Evolutionary conservation across 2,888 invertebrate genomes (phyloP), one percentile per base, ranked within the genome.

Genomic region (Drosophila mettleri): DNA sequence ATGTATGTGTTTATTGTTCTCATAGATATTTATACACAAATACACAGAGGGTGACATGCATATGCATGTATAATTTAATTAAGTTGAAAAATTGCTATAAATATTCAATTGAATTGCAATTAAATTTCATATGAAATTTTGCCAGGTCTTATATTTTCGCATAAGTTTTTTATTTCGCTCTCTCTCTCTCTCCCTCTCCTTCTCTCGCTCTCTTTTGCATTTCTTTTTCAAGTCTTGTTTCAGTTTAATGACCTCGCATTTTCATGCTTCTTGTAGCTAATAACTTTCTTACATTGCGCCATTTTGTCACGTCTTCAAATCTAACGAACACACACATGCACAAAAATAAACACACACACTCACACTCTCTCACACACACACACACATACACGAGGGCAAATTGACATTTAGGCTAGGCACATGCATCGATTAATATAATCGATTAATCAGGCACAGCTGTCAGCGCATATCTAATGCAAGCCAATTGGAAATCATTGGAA

Each of bases 1-100:
- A 66, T 74, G 73, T 72, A 38, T 36, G 18, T 20, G 36, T 46
- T 33, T 54, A 33, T 24, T 58, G 16, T 53, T 41, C 39, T 20
- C 51, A n/a, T 24, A 45, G 18, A 29, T 22, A 38, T 10, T 45
- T 12, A 58, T 24, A 68, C 9, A 46, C 27, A 36, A 29, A 24
- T 34, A 41, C 41, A 31, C 34, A 22, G 41, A 22, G 41, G 9
- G 18, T 33, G 16, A 52, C 24, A 36, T 12, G 24, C 55, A 55
- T 59, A 27, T 33, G 24, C 38, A 24, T 57, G 18, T 54, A 74
- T 69, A 80, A 86, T 82, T 86, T 63, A 84, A 84, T 84, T 64
- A 86, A 74, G 71, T 70, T 69, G 24, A 58, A 60, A 69, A 57
- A 66, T 69, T 57, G 79, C 64, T 68, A 65, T 39, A 65, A 46